Conservation (phyloP, 2,797 vertebrate species). For the Philypnodon macrostomus region DNA sequence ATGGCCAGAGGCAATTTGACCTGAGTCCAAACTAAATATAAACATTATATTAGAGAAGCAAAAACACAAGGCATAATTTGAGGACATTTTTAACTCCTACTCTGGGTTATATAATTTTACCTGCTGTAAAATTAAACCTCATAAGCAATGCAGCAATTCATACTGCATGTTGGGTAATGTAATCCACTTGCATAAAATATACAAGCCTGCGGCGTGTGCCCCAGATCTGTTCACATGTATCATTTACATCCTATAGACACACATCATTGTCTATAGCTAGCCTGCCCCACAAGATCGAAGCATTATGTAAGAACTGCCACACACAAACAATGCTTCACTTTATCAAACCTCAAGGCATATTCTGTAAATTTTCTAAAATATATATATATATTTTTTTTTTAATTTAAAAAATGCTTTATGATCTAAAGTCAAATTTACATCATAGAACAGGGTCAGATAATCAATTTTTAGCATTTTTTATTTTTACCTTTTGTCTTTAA, state of each 20-base stretch:
- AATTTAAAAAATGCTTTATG: too few relatives aligned
- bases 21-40: conserved; percentile 45
- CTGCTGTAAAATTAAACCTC: conserved; percentile 10
- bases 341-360: too few relatives aligned
- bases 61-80: too few relatives aligned
- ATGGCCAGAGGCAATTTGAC: too few relatives aligned
- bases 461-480: too few relatives aligned
- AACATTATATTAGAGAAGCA: conserved; percentile 30
- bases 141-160: conserved; percentile 10
- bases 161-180: conserved; percentile 15
- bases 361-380: too few relatives aligned
- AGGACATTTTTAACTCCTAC: conserved; percentile 13
- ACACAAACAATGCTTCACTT: background rate
- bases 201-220: conserved; percentile 1
- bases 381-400: conserved; percentile 1
- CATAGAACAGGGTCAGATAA: too few relatives aligned
- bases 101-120: conserved; percentile 17
- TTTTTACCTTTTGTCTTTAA: conserved; percentile 46
- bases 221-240: conserved; percentile 15
- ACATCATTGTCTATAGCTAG: conserved; percentile 3
- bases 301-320: background rate
- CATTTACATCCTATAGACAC: conserved; percentile 12
- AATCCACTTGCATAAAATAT: conserved; percentile 21
- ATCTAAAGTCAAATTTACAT: too few relatives aligned
- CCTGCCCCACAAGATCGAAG: conserved; percentile 3